These are phyloP conservation scores for Eupeodes latifasciatus DNA, from an alignment of 2,888 invertebrate genomes.

Conservation along the genomic window DNA sequence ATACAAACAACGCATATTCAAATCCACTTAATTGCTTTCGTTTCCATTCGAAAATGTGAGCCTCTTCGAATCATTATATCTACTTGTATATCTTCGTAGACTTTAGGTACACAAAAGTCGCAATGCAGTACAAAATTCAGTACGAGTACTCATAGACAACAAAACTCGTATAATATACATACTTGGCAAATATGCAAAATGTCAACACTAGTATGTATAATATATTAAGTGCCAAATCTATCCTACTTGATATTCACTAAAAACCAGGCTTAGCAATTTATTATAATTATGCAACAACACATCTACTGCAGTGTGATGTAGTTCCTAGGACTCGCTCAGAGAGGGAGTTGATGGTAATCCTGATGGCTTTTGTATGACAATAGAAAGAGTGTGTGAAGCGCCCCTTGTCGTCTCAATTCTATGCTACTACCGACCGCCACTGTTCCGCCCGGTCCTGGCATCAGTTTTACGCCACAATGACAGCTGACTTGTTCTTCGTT, in stretches of 20 bases:
- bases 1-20: conserved; percentile 30
- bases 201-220: conserved; percentile 45
- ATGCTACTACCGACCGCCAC: no score
- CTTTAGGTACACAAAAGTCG: conserved; percentile 19
- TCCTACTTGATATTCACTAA: conserved; percentile 35
- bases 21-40: conserved; percentile 57
- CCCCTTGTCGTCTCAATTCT: background rate
- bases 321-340: background rate
- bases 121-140: conserved; percentile 41
- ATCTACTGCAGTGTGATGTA: background rate
- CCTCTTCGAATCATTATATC: background rate
- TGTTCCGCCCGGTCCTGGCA: background rate
- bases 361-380: conserved; percentile 45
- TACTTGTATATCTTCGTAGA: background rate
- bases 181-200: conserved; percentile 40
- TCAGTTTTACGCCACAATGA: background rate
- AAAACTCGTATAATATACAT: background rate
- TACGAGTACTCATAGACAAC: background rate
- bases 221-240: conserved; percentile 38
- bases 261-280: conserved; percentile 60
- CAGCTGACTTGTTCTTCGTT: conserved; percentile 17
- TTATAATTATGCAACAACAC: conserved; percentile 54
- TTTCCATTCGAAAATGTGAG: conserved; percentile 7
- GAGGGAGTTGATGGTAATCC: conserved; percentile 48
- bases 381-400: conserved; percentile 22